Evolutionary conservation across 1,140 invertebrate genomes (phyloP).

Genomic region (Manduca sexta): DNA sequence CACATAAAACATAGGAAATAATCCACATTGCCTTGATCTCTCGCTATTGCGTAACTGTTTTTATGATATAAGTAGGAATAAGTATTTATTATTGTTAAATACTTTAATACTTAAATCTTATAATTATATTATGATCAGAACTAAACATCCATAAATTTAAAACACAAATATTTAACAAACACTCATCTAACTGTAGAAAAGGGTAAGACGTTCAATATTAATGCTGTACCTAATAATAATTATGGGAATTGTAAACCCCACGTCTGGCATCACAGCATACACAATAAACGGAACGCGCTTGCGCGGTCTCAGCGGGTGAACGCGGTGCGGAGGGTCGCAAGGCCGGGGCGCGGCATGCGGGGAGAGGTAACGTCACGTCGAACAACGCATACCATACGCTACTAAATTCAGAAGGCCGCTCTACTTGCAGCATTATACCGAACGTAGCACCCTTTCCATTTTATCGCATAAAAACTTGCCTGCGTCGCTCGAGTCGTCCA

Average conservation of each 20-base stretch:
- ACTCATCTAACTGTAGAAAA: too few relatives aligned
- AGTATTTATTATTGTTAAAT: too few relatives aligned
- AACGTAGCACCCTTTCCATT: conserved; percentile 15
- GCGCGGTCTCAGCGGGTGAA: conserved; percentile 47
- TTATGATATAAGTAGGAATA: too few relatives aligned
- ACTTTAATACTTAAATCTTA: too few relatives aligned
- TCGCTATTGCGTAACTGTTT: too few relatives aligned
- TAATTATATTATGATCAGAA: too few relatives aligned
- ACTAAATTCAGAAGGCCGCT: conserved; percentile 41
- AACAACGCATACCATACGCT: conserved; percentile 57
- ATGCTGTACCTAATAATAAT: conserved; percentile 3
- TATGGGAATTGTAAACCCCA: conserved; percentile 25
- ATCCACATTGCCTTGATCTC: too few relatives aligned
- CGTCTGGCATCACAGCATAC: conserved; percentile 47
- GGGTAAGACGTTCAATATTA: not conserved
- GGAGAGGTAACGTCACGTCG: conserved; percentile 61
- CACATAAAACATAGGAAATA: too few relatives aligned
- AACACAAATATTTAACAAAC: too few relatives aligned
- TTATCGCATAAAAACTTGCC: conserved; percentile 46
- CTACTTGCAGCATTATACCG: not conserved
- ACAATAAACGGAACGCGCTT: conserved; percentile 59
- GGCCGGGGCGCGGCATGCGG: conserved; percentile 50
- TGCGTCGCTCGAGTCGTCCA: conserved; percentile 63
- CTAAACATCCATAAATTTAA: too few relatives aligned
- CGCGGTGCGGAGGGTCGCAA: conserved; percentile 57